Evolutionary conservation across 2,888 invertebrate species (phyloP), one percentile per base, ranked within the genome.

Genomic region (Scaptodrosophila latifasciaeformis): DNA sequence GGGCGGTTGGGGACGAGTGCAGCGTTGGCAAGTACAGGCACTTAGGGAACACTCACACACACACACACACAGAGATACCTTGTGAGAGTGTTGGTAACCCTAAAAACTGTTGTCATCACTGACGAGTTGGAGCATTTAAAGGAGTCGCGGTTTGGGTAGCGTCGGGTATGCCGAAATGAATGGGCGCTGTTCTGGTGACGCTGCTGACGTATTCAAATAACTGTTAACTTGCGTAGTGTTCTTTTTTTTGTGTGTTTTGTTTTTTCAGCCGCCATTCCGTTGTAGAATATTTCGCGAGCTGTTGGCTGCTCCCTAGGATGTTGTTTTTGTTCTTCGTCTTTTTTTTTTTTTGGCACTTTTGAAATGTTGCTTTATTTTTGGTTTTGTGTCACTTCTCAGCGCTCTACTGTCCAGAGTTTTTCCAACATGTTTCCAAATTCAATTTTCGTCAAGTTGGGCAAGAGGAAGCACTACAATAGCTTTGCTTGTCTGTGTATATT

Each of bases 181-280:
- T n/a, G n/a, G n/a, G n/a, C 3, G 17, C 18, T 44, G 21, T 29
- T 35, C 39, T 37, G 51, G 59, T 30, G 27, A 13, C 42, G 42
- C 29, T 17, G 44, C 27, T 19, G 9, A 24, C 12, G 37, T 10
- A 27, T 48, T 2, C 7, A 21, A 37, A 29, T 37, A 39, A 19
- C 12, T 24, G 30, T 46, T 31, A 44, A 44, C 29, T 44, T 13
- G 29, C 42, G 42, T 15, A 21, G 12, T 3, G 3, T 39, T 45
- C 34, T 12, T 13, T 37, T 13, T 37, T 37, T 37, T 6, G 1
- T 12, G 12, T 2, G 2, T 4, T 13, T 37, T 49, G 49, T 54
- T 71, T 68, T 48, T 49, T 64, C 46, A 61, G 54, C 65, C 58
- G 72, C 62, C 72, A 69, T 71, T 68, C 71, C 63, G 51, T 54